These are phyloP conservation scores for Eupithecia pulchellata DNA, from an alignment of 2,888 invertebrate species.

Conservation along the genomic window DNA sequence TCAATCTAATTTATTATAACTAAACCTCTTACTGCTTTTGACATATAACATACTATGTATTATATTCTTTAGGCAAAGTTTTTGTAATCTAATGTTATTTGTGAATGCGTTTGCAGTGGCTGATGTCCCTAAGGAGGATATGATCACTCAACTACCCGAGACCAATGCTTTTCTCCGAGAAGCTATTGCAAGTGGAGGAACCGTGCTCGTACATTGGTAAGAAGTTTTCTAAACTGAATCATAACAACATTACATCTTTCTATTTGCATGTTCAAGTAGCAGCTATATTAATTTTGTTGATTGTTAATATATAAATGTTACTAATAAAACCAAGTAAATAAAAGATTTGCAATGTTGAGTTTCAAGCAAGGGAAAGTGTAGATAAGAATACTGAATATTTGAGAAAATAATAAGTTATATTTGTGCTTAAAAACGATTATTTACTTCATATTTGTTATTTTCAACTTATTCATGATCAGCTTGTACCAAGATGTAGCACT, in stretches of 20 bases:
- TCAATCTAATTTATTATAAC: not conserved
- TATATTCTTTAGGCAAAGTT: not conserved
- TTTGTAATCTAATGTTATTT: not conserved
- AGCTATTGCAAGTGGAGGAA: slow-evolving; percentile 86
- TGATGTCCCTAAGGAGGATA: slow-evolving; percentile 93
- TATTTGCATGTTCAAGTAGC: not conserved
- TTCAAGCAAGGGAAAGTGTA: no score
- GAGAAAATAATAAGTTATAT: no score
- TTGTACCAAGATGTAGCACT: no score
- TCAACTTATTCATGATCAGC: no score
- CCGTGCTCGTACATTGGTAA: slow-evolving; percentile 94
- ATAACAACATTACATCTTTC: not conserved
- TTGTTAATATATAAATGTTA: no score
- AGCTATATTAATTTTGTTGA: not conserved
- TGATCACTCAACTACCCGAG: slow-evolving; percentile 91
- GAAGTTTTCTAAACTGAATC: not conserved
- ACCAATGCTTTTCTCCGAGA: slow-evolving; percentile 91
- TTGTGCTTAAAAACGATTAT: no score
- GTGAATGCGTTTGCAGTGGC: slow-evolving; percentile 84
- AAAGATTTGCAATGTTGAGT: no score
- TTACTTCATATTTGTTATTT: no score
- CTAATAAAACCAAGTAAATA: no score
- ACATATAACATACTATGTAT: not conserved
- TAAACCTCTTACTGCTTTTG: no score
- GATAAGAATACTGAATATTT: no score